Evolutionary conservation across 2,888 invertebrate genomes (phyloP).

Genomic region (Dasysyrphus albostriatus): DNA sequence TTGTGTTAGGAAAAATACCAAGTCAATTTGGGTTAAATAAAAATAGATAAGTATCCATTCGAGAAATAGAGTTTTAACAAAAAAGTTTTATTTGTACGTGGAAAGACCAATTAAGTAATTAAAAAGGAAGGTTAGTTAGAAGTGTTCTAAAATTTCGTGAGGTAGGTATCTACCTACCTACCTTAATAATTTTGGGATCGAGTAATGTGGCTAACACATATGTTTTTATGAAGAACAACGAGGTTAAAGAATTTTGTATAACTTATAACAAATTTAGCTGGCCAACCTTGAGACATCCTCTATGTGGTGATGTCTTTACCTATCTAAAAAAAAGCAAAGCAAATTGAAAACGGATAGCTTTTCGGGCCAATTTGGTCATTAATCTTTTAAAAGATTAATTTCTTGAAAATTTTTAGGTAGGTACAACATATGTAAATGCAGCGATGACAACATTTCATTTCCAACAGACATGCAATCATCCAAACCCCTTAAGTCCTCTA

Average conservation of each 20-base stretch:
- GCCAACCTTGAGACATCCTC: background rate
- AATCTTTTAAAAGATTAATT: background rate
- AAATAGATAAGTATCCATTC: background rate
- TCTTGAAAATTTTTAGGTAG: too few species aligned
- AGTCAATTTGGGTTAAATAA: conserved; percentile 15
- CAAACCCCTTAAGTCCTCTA: too few species aligned
- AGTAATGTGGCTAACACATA: background rate
- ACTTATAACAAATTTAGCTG: conserved; percentile 4
- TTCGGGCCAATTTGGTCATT: background rate
- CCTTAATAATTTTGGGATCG: background rate
- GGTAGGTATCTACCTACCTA: background rate
- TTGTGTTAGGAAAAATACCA: conserved; percentile 21
- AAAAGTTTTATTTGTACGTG: background rate
- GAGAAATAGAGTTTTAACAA: background rate
- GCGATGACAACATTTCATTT: too few species aligned
- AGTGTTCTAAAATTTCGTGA: background rate
- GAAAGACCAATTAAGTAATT: conserved; percentile 10
- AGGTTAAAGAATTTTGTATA: background rate
- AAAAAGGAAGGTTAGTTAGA: conserved; percentile 19
- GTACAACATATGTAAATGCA: too few species aligned
- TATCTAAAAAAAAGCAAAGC: background rate
- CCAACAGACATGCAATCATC: too few species aligned
- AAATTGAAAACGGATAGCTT: background rate
- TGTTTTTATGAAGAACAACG: too few species aligned
- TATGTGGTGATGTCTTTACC: too few species aligned